phyloP scores from a whole-genome alignment of 2,113 vertebrate genomes.

The Notechis scutatus region DNA sequence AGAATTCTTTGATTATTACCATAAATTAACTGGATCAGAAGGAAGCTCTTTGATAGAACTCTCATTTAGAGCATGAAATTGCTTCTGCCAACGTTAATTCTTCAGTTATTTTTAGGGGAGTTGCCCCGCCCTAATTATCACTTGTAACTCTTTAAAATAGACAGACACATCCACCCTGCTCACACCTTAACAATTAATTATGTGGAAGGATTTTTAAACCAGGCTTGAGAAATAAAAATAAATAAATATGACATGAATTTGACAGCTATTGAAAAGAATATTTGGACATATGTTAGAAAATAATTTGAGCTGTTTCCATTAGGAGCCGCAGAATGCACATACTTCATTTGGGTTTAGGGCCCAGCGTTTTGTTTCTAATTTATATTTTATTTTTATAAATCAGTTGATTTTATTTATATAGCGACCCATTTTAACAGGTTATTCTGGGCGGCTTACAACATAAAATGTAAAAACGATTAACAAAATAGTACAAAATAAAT shows the following conservation, averaged over 20 bases:
- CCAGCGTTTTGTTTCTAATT: not conserved
- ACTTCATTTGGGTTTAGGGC: not conserved
- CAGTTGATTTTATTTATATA: not conserved
- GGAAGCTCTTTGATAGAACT: not conserved
- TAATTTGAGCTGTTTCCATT: not conserved
- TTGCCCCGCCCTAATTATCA: not conserved
- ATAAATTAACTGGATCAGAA: not conserved
- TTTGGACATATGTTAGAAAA: not conserved
- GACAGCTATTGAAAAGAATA: constrained; percentile 2
- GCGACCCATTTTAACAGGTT: not conserved
- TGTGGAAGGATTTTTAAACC: not conserved
- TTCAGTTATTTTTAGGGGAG: constrained; percentile 15
- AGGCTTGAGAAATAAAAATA: not conserved
- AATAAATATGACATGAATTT: not conserved
- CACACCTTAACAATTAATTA: not conserved
- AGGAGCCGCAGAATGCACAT: not conserved
- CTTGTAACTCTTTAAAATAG: not conserved
- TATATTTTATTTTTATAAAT: not conserved
- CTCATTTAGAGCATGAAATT: not conserved
- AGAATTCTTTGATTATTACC: not conserved
- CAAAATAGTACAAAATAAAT: not conserved
- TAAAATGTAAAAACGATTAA: not conserved
- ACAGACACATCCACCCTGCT: not conserved
- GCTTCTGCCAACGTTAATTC: constrained; percentile 1
- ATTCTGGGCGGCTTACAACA: not conserved